Percentiles rank a stretch among this genome's conserved stretches.
phyloP scores from a whole-genome alignment of 2,888 invertebrate species.

The Scaptodrosophila latifasciaeformis region DNA sequence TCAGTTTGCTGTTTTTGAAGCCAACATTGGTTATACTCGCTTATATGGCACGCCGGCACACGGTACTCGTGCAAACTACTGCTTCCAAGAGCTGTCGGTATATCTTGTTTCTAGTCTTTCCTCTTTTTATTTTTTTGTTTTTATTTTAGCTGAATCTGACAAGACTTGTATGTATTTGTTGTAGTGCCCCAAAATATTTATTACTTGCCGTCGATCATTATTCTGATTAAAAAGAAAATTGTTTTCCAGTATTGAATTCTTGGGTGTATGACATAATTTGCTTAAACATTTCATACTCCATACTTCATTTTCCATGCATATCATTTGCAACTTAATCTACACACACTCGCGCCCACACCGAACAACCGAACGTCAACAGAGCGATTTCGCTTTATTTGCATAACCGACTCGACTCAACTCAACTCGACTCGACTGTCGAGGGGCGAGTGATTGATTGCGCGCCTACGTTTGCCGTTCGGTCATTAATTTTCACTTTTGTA shows the following conservation, averaged over 20 bases:
- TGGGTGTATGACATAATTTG: constrained; percentile 2
- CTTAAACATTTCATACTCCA: too few relatives aligned
- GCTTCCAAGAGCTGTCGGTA: too few relatives aligned
- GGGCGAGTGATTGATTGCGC: constrained; percentile 45
- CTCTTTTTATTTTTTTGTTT: constrained; percentile 18
- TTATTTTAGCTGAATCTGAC: too few relatives aligned
- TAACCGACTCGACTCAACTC: constrained; percentile 31
- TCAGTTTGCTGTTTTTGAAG: constrained; percentile 32
- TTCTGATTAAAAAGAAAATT: too few relatives aligned
- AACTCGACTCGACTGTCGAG: neutral
- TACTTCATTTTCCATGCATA: constrained; percentile 13
- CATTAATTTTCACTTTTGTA: constrained; percentile 55
- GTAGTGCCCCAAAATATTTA: too few relatives aligned
- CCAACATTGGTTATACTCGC: too few relatives aligned
- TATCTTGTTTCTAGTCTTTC: constrained; percentile 24
- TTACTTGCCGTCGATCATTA: too few relatives aligned
- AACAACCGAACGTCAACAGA: neutral
- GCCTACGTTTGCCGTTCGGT: constrained; percentile 47
- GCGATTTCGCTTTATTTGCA: constrained; percentile 49
- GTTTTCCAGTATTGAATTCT: too few relatives aligned
- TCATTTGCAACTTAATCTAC: constrained; percentile 13
- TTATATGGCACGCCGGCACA: too few relatives aligned
- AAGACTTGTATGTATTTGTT: too few relatives aligned
- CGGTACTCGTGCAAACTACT: too few relatives aligned
- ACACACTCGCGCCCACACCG: constrained; percentile 3